A percentile compares a stretch with the other conserved stretches of the same genome.
phyloP scores from a whole-genome alignment of 2,113 vertebrate species.

The chimpanzee (Pan troglodytes) region DNA sequence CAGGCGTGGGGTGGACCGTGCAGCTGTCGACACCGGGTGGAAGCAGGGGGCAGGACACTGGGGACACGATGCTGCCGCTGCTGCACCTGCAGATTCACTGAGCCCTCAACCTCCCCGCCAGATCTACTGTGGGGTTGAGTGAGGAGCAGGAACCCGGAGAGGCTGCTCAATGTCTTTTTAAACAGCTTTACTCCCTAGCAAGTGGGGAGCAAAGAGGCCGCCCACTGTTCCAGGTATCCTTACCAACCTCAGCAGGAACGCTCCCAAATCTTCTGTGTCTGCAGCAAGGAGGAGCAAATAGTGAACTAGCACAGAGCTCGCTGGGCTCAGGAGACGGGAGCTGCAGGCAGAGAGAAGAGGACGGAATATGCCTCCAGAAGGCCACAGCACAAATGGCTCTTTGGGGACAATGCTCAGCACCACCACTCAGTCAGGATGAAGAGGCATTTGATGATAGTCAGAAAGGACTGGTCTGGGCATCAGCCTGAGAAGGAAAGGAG shows the following conservation, averaged over 20 bases:
- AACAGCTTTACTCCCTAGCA: not conserved
- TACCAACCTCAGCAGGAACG: not conserved
- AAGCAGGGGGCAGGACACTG: not conserved
- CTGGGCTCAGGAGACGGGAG: not conserved
- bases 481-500: not conserved
- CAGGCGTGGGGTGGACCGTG: fast-evolving
- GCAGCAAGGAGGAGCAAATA: not conserved
- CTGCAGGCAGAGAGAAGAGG: not conserved
- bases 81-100: not conserved
- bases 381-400: not conserved
- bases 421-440: not conserved
- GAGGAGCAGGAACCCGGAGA: not conserved
- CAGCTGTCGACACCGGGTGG: not conserved
- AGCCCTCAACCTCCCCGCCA: too few species aligned
- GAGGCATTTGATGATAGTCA: not conserved
- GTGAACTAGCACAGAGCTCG: not conserved
- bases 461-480: not conserved
- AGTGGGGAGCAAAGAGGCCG: not conserved
- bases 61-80: not conserved
- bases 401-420: not conserved
- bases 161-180: not conserved
- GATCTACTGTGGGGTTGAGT: not conserved
- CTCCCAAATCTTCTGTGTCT: not conserved
- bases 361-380: not conserved
- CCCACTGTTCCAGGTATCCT: fast-evolving